Base-by-base conservation (phyloP, 1,140 invertebrate genomes). In the Eumeta japonica region DNA sequence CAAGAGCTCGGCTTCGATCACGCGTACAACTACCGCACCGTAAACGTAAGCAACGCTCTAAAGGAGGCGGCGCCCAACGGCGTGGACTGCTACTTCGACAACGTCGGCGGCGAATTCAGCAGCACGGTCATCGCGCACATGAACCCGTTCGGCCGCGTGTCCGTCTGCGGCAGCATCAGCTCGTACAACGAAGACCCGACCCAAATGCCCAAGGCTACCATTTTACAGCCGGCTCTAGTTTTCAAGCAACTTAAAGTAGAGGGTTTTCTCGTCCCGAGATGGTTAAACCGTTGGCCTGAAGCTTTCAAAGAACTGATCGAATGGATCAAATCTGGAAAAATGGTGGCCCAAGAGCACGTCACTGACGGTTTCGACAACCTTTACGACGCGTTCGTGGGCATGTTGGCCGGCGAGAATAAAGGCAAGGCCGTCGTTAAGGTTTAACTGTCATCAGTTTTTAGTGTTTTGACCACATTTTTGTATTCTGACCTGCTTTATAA, bases 11-110 rank as follows among this genome's bases (percentile, higher is more conserved):
- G 81, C n/a, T 87, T 89, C 58, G 85, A 89, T 58, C 60, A 73
- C 43, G 84, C 78, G 1, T 82, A 84, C 40, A 89, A 89, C 62
- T 89, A 89, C 55, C 89, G 89, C 58, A 83, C 67, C 0, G 67
- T 65, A 5, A 56, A 85, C 39, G 39, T 87, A 11, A 48, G 56
- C 2, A 41, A 63, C 15, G 74, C 70, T 12, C 58, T 89, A 13
- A 77, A 77, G 41, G 55, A 81, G 53, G 73, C 67, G 14, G 84
- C 83, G 10, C 83, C 84, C 0, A 57, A 83, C 2, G 85, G 83
- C n/a, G 54, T 87, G 0, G 83, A 88, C 45, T 83, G 81, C 46
- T 88, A 86, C 35, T 70, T 62, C 37, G 62, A 71, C 30, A 61
- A 83, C 73, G 82, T 86, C 18, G 85, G 85, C 9, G 85, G 84